These are phyloP conservation scores for Neostethus bicornis DNA, from an alignment of 2,797 vertebrate genomes.

Conservation along the genomic window DNA sequence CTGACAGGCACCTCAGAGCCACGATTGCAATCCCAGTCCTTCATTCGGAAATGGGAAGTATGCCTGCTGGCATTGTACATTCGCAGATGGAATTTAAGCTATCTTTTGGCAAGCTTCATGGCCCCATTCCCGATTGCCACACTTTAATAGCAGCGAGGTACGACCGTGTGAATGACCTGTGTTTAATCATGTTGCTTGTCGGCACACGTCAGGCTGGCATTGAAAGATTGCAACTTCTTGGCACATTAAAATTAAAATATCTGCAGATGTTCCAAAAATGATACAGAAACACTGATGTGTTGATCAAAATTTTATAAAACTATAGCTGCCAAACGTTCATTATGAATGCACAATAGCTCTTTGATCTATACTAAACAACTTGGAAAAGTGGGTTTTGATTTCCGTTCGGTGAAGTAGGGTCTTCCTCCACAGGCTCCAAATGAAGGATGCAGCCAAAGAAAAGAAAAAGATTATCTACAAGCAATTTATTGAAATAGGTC, in stretches of 20 bases:
- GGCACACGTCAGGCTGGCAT: constrained; percentile 36
- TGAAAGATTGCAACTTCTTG: constrained; percentile 44
- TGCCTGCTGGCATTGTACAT: constrained; percentile 60
- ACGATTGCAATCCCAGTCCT: constrained; percentile 61
- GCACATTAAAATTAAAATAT: constrained; percentile 23
- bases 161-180: constrained; percentile 54
- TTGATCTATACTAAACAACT: constrained; percentile 21
- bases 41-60: constrained; percentile 54
- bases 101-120: constrained; percentile 69
- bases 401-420: constrained; percentile 30
- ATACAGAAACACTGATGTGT: constrained; percentile 9
- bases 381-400: constrained; percentile 32
- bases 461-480: constrained; percentile 54
- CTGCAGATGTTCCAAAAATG: constrained; percentile 19
- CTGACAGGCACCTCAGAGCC: constrained; percentile 50
- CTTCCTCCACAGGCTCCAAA: constrained; percentile 39
- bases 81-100: constrained; percentile 64
- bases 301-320: constrained; percentile 29
- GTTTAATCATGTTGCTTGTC: constrained; percentile 44
- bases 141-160: constrained; percentile 62
- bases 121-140: constrained; percentile 58
- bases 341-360: constrained; percentile 34
- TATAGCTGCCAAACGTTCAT: constrained; percentile 11
- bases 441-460: constrained; percentile 39
- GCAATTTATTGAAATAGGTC: constrained; percentile 80